Evolutionary conservation across 2,888 invertebrate species (phyloP).

Genomic region (Shargacucullia verbasci): DNA sequence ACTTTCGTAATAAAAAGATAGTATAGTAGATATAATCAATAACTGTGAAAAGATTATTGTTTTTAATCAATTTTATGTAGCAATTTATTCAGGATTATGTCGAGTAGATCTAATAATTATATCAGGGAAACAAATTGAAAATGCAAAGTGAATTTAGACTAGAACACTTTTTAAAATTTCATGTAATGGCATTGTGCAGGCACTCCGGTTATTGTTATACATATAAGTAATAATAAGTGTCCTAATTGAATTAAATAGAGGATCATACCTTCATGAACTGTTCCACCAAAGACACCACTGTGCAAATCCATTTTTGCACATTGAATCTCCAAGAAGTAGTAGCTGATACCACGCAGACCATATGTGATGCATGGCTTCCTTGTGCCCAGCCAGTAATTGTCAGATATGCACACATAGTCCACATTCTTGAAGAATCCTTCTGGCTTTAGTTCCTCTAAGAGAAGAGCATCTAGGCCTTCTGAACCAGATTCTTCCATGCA

Average conservation of each 20-base stretch:
- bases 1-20: no score
- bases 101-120: not conserved
- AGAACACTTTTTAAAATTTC: slow-evolving; percentile 2
- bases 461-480: slow-evolving; percentile 96
- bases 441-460: slow-evolving; percentile 87
- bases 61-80: slow-evolving; percentile 26
- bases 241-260: no score
- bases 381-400: slow-evolving; percentile 99
- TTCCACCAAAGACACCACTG: slow-evolving; percentile 98
- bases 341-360: slow-evolving; percentile 97
- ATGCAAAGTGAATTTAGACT: not conserved
- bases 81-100: not conserved
- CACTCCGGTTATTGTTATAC: not conserved
- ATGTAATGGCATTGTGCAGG: slow-evolving; percentile 11
- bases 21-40: no score
- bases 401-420: slow-evolving; percentile 99
- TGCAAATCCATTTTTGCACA: slow-evolving; percentile 98
- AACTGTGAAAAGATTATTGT: slow-evolving; percentile 34
- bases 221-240: no score
- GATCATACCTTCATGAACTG: slow-evolving; percentile 92
- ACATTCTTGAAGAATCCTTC: slow-evolving; percentile 94
- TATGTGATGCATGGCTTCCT: slow-evolving; percentile 99
- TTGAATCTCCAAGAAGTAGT: slow-evolving; percentile 96
- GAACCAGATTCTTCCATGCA: slow-evolving; percentile 99
- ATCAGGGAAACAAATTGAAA: not conserved